These are phyloP conservation scores for Rhorus exstirpatorius DNA, from an alignment of 2,888 invertebrate species.

Conservation along the genomic window DNA sequence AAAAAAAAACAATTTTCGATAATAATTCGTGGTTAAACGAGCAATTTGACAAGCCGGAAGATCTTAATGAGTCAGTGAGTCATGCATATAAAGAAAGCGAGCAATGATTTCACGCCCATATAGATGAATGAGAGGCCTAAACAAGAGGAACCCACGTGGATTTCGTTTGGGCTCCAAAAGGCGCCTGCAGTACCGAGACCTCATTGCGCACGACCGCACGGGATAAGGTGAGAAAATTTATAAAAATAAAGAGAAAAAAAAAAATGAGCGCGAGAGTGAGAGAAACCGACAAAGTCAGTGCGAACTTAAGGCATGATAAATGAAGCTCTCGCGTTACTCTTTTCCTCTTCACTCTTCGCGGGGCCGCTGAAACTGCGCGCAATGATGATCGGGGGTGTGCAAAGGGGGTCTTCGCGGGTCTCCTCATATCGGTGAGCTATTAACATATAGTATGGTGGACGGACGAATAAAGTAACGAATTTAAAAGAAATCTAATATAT, in stretches of 20 bases:
- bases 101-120: conserved; percentile 35
- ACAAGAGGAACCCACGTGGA: conserved; percentile 71
- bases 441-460: conserved; percentile 81
- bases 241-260: conserved; percentile 47
- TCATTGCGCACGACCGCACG: too few species aligned
- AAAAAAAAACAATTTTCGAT: conserved; percentile 9
- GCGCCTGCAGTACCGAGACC: conserved; percentile 44
- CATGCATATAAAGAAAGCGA: conserved; percentile 35
- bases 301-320: conserved; percentile 82
- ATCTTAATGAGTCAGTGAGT: conserved; percentile 52
- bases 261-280: conserved; percentile 60
- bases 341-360: conserved; percentile 7
- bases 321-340: conserved; percentile 81
- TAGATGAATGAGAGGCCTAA: conserved; percentile 26
- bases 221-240: conserved; percentile 15
- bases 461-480: conserved; percentile 85
- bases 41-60: conserved; percentile 37
- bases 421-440: conserved; percentile 84
- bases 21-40: conserved; percentile 14
- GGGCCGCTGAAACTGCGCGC: conserved; percentile 40
- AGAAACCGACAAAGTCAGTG: conserved; percentile 69
- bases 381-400: conserved; percentile 12
- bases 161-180: conserved; percentile 73
- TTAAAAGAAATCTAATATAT: conserved; percentile 85
- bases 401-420: conserved; percentile 75